Percentiles rank a stretch among this genome's conserved stretches.
Evolutionary conservation across 2,113 vertebrate species (phyloP).

Genomic region (Corythornis vintsioides): DNA sequence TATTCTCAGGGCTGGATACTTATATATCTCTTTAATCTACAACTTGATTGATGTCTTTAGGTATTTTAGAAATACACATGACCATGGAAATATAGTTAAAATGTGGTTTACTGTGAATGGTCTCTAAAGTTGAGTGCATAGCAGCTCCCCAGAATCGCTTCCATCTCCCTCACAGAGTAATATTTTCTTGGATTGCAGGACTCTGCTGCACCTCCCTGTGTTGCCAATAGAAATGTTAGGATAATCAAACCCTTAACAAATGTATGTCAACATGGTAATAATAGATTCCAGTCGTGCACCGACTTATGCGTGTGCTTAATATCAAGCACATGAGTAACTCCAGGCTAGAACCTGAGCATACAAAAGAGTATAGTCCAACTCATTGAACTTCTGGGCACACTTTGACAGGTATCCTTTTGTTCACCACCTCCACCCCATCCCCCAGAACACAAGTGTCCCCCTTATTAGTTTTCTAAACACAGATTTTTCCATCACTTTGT

Average conservation of each 20-base stretch:
- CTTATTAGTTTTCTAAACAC: not conserved
- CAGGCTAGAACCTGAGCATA: slow-evolving; percentile 69
- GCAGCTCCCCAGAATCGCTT: slow-evolving; percentile 17
- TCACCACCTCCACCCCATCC: not conserved
- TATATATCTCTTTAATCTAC: slow-evolving; percentile 24
- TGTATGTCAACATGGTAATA: slow-evolving; percentile 59
- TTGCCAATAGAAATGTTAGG: slow-evolving; percentile 28
- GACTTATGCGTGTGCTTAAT: slow-evolving; percentile 29
- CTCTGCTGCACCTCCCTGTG: not conserved
- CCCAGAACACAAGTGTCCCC: not conserved
- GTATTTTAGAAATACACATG: slow-evolving; percentile 45
- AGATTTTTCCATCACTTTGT: not conserved
- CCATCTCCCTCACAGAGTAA: not conserved
- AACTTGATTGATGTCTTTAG: slow-evolving; percentile 27
- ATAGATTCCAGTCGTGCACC: slow-evolving; percentile 56
- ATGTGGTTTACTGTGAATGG: slow-evolving; percentile 6
- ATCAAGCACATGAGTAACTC: slow-evolving; percentile 69
- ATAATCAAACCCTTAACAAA: slow-evolving; percentile 58
- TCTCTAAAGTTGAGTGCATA: not conserved
- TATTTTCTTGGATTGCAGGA: not conserved
- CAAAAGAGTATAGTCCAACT: slow-evolving; percentile 50
- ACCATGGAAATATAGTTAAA: slow-evolving; percentile 50
- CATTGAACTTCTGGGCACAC: slow-evolving; percentile 13
- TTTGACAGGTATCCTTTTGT: slow-evolving; percentile 63
- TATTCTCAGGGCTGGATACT: not conserved